Evolutionary conservation across 2,113 vertebrate genomes (phyloP), one percentile per base, ranked within the genome.

Genomic region (Perca flavescens): DNA sequence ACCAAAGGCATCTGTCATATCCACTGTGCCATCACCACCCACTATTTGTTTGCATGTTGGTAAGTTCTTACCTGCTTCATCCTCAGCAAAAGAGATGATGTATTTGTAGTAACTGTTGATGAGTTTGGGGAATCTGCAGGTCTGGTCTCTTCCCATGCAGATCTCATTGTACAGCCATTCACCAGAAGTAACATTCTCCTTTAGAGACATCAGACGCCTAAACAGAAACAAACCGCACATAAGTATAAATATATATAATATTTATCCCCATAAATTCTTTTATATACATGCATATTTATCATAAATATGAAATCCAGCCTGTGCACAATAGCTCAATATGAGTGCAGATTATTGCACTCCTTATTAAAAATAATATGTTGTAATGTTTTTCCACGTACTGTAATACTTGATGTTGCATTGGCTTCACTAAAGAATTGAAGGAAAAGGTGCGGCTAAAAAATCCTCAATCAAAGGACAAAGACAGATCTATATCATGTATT

Each of bases 21-120:
- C n/a, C n/a, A n/a, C n/a, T n/a, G n/a, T n/a, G n/a, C n/a, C n/a
- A n/a, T n/a, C n/a, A n/a, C n/a, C n/a, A n/a, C n/a, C n/a, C n/a
- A n/a, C n/a, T n/a, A n/a, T n/a, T n/a, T n/a, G 17, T 50, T 31
- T 61, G 2, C 28, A 56, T 43, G 52, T 54, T n/a, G 46, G 13
- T 11, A 66, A 46, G 34, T 80, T 22, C 21, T 93, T 95, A 96
- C 96, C 96, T 90, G 96, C 95, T 90, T 96, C 96, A 53, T 96
- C 96, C 88, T 96, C 96, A 43, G 93, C 96, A 80, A 96, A 96
- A 10, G 96, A 96, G 89, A 96, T 96, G 80, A 96, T 96, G 84
- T 96, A 96, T 88, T 94, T 96, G 75, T 95, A 95, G 78, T 96
- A 95, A 82, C 88, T 95, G 90, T 96, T 95, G 81, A 96, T 96